Evolutionary conservation across 1,140 invertebrate genomes (phyloP), one percentile per base, ranked within the genome.

Genomic region (Leptoteleia sp.): DNA sequence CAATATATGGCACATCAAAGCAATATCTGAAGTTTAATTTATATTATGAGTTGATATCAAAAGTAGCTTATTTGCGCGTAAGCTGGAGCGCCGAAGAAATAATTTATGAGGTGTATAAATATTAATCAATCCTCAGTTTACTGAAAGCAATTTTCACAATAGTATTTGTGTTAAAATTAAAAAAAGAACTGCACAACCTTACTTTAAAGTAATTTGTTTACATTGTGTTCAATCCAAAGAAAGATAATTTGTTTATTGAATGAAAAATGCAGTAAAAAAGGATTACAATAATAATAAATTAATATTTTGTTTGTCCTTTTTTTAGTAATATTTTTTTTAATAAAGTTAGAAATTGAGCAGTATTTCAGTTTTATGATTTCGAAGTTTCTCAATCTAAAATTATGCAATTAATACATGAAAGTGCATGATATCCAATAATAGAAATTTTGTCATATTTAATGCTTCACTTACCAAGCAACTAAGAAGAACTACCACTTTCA

Each of bases 401-500:
- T 45, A 42, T 22, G 4, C 12, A 1, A 31, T 48, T 19, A 54
- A 38, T n/a, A 55, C 29, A 12, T 55, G 37, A 42, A 27, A 29
- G 16, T 11, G 42, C 1, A 6, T 27, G 40, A 55, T 40, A 40
- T 27, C 35, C 29, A 52, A 37, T 52, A 52, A 11, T 37, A 40
- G 25, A 45, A 59, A 59, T 43, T 61, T 61, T 47, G 33, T 40
- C 33, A 29, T 22, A 50, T 64, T 64, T 50, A 50, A 29, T 50
- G 59, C 43, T 50, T 64, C 31, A 50, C 22, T 64, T 64, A 48
- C 50, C 59, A 40, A 64, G 38, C 42, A 61, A 25, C 15, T 47
- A 35, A 45, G 33, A 48, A 62, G 22, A 38, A 27, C 43, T 48
- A 31, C 31, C 33, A 48, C 48, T 62, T 64, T 43, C 35, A 64